phyloP scores from a whole-genome alignment of 1,140 invertebrate species.

The Maniola jurtina region DNA sequence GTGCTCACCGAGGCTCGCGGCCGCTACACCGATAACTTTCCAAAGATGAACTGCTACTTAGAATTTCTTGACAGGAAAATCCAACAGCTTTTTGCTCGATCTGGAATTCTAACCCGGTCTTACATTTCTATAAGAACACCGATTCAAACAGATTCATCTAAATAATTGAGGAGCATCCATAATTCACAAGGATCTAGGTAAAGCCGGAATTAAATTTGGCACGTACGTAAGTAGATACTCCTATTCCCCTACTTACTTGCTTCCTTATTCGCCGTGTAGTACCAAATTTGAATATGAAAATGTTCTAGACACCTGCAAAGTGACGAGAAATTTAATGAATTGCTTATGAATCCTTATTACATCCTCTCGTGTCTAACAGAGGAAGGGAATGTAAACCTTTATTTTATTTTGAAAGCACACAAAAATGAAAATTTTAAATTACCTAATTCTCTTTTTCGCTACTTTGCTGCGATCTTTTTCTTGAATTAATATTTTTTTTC shows the following conservation, averaged over 20 bases:
- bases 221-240: background rate
- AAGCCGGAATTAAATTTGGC: background rate
- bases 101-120: background rate
- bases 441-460: too few species aligned
- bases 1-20: too few species aligned
- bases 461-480: too few species aligned
- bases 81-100: too few species aligned
- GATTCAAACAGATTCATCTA: background rate
- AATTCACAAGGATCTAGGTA: conserved; percentile 2
- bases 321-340: background rate
- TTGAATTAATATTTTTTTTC: too few species aligned
- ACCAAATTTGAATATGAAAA: conserved; percentile 7
- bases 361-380: too few species aligned
- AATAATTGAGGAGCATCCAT: conserved; percentile 1
- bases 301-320: conserved; percentile 4
- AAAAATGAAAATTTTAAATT: too few species aligned
- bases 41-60: too few species aligned
- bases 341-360: background rate
- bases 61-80: too few species aligned
- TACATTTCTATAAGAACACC: background rate
- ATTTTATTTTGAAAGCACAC: too few species aligned
- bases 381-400: too few species aligned
- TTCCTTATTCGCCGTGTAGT: background rate
- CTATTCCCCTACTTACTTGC: background rate
- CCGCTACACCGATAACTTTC: too few species aligned